phyloP scores from a whole-genome alignment of 2,113 vertebrate species.

The Coturnix japonica region DNA sequence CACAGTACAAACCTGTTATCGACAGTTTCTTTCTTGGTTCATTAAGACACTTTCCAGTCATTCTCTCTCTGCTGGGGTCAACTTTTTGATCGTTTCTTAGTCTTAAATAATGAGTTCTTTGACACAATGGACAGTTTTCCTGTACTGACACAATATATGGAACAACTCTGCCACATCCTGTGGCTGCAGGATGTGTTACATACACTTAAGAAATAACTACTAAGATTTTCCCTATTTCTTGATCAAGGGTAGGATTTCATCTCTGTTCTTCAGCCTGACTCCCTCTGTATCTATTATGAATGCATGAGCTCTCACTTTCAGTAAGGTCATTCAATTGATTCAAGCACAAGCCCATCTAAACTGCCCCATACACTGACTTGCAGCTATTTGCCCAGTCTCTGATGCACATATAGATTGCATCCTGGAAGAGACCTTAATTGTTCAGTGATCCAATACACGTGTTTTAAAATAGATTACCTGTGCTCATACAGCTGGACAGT shows the following conservation, averaged over 20 bases:
- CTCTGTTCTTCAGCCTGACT: background rate
- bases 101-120: background rate
- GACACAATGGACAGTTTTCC: background rate
- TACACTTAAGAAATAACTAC: background rate
- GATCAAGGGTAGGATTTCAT: background rate
- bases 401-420: accelerated
- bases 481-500: background rate
- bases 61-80: background rate
- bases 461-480: background rate
- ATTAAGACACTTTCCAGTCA: background rate
- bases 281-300: background rate
- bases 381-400: background rate
- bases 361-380: background rate
- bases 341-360: background rate
- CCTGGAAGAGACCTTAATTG: background rate
- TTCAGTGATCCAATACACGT: background rate
- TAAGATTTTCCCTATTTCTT: background rate
- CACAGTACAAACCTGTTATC: background rate
- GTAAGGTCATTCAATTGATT: background rate
- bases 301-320: background rate
- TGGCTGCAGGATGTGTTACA: background rate
- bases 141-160: background rate
- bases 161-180: no score
- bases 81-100: background rate
- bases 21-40: background rate